Conservation (phyloP, 2,113 vertebrate genomes). For the Phrynosoma blainvillii region DNA sequence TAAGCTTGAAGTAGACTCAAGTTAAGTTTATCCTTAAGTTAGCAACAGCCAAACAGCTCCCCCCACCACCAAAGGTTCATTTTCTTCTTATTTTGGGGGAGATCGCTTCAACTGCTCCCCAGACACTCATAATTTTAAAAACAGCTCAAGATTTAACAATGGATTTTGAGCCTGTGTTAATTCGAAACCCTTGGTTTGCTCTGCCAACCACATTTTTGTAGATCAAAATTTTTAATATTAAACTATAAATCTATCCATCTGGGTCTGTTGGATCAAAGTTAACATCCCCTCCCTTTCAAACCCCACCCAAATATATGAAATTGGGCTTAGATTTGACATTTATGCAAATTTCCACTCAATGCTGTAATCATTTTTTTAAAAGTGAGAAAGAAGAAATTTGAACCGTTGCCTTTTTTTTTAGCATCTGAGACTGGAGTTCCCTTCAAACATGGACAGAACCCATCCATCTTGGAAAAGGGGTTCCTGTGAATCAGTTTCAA, state of each 20-base stretch:
- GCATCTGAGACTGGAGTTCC: background rate
- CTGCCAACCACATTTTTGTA: conserved; percentile 23
- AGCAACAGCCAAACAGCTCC: background rate
- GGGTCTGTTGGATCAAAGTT: background rate
- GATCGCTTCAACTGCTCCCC: conserved; percentile 35
- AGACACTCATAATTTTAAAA: conserved; percentile 28
- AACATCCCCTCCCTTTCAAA: background rate
- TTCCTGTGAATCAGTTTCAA: background rate
- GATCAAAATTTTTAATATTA: conserved; percentile 20
- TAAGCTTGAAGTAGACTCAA: background rate
- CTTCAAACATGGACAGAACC: background rate
- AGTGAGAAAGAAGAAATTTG: conserved; percentile 6
- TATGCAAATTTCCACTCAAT: background rate
- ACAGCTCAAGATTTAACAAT: background rate
- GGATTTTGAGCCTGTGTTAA: conserved; percentile 40
- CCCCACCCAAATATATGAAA: background rate
- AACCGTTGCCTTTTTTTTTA: background rate
- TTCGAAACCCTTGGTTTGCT: conserved; percentile 27
- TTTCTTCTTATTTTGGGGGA: conserved; percentile 42
- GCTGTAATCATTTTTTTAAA: background rate
- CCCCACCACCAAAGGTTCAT: background rate
- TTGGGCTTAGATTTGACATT: background rate
- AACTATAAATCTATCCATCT: conserved; percentile 30
- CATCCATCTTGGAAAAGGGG: conserved; percentile 20
- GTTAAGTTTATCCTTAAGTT: conserved; percentile 21